Conservation (phyloP, 2,888 invertebrate genomes). For the Mythimna ferrago region DNA sequence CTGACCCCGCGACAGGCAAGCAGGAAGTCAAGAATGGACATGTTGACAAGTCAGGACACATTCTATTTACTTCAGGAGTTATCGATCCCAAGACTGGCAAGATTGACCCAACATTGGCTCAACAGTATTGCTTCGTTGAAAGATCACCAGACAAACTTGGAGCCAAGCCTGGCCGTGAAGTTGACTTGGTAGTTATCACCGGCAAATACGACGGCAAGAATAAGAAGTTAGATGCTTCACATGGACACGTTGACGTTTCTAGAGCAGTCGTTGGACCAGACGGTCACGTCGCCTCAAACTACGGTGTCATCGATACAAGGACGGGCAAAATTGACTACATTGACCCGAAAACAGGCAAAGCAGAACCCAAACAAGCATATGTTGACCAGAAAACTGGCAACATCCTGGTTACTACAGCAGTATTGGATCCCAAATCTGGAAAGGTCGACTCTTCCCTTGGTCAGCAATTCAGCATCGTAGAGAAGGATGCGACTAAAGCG, state of each 20-base stretch:
- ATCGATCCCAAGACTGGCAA: conserved; percentile 93
- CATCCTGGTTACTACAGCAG: conserved; percentile 91
- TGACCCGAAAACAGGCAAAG: conserved; percentile 92
- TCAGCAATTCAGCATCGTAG: conserved; percentile 92
- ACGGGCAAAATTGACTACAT: conserved; percentile 92
- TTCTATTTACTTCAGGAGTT: conserved; percentile 91
- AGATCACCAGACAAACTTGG: conserved; percentile 90
- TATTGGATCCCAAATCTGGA: conserved; percentile 92
- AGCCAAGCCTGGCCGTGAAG: conserved; percentile 86
- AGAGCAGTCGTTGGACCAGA: conserved; percentile 91
- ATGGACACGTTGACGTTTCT: conserved; percentile 89
- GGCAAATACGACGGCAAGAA: conserved; percentile 91
- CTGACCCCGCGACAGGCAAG: conserved; percentile 92
- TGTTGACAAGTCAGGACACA: conserved; percentile 92
- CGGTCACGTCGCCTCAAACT: conserved; percentile 91
- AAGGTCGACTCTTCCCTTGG: conserved; percentile 92
- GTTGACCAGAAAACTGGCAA: conserved; percentile 94
- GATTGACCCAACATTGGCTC: conserved; percentile 92
- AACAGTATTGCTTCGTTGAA: conserved; percentile 92
- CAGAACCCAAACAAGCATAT: conserved; percentile 92
- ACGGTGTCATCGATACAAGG: conserved; percentile 92
- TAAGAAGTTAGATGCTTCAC: conserved; percentile 86
- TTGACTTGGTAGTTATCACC: conserved; percentile 91
- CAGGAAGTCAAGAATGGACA: conserved; percentile 92
- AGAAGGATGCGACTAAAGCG: conserved; percentile 92